Base-by-base conservation (phyloP, 2,888 invertebrate genomes). In the Euclidia mi region DNA sequence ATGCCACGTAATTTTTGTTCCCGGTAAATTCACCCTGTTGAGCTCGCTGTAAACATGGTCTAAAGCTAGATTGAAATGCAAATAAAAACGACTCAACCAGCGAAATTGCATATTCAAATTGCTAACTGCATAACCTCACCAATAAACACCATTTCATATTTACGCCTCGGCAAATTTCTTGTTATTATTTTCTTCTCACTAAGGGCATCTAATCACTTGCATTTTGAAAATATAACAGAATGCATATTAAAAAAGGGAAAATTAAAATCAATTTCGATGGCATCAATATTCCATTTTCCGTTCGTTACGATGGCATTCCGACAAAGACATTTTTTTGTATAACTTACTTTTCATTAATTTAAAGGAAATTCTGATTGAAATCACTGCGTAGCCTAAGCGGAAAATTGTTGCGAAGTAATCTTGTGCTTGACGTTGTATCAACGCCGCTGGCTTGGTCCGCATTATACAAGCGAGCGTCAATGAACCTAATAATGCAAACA, bases 301-400 rank as follows among this genome's bases (percentile, higher is more conserved):
- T 84, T 87, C 84, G 84, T 85, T 82, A 84, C 84, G 81, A 85
- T 81, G 82, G 81, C 82, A 83, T 81, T 78, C 84, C 80, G 85
- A 86, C 86, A 87, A 89, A 88, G 88, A 86, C 85, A 87, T 88
- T 91, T 91, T 91, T 91, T 91, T 89, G 92, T 91, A 92, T 92
- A 92, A 90, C 90, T 92, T 88, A 88, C 81, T 82, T 79, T 88
- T 84, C 81, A 87, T 88, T 92, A 88, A 90, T 81, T 84, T 81
- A 76, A 77, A 71, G 58, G 63, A 66, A 73, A 75, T 65, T 63
- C 62, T 56, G 51, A 55, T 61, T 56, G 56, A 60, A 50, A 34
- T n/a, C 42, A 37, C 31, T 32, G 40, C 31, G 58, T 52, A 56
- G 38, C 59, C 32, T 60, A 52, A 64, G 47, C 47, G 63, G 51